A percentile compares a stretch with the other conserved stretches of the same genome.
Evolutionary conservation across 2,113 vertebrate species (phyloP).

Genomic region (Salvator merianae): DNA sequence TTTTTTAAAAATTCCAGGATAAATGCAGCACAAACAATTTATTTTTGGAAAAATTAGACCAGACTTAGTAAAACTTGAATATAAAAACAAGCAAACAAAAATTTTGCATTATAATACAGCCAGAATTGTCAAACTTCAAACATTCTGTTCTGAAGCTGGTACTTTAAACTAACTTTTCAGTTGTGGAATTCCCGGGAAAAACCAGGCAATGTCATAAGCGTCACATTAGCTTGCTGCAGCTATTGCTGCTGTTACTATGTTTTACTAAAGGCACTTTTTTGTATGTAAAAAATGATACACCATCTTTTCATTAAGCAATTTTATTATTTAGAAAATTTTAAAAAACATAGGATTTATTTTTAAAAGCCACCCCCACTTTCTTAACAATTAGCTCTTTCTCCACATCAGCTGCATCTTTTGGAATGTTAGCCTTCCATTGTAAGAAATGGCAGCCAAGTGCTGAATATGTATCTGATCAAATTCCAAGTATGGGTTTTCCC

Average conservation of each 20-base stretch:
- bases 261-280: conserved; percentile 45
- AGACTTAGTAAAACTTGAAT: conserved; percentile 32
- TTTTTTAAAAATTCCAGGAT: neutral
- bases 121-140: neutral
- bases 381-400: neutral
- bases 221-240: conserved; percentile 33
- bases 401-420: neutral
- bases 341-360: neutral
- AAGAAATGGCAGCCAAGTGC: neutral
- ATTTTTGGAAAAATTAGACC: no score
- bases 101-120: conserved; percentile 26
- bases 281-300: neutral
- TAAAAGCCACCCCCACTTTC: neutral
- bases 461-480: neutral
- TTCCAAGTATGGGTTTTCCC: neutral
- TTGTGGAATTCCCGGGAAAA: neutral
- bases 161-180: neutral
- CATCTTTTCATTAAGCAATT: neutral
- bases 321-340: neutral
- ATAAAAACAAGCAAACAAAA: neutral
- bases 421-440: neutral
- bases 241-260: conserved; percentile 1
- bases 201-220: conserved; percentile 34
- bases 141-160: neutral
- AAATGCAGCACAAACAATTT: neutral